Evolutionary conservation across 2,888 invertebrate species (phyloP).

Genomic region (Chironomus riparius): DNA sequence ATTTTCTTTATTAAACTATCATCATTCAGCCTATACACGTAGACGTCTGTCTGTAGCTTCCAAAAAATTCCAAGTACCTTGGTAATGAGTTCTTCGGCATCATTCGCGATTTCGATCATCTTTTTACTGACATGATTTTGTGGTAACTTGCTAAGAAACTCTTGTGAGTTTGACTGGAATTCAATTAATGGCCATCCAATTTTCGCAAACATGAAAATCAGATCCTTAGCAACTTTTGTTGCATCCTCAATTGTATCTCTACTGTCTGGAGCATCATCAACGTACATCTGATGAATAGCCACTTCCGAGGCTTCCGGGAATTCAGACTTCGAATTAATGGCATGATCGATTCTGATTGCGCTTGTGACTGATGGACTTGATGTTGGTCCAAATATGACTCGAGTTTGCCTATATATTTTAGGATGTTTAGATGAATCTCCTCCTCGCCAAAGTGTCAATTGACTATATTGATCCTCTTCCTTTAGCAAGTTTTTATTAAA

Average conservation of each 20-base stretch:
- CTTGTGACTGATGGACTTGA: background rate
- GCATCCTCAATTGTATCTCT: background rate
- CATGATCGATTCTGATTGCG: background rate
- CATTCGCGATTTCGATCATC: background rate
- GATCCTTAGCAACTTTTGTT: background rate
- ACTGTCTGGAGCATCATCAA: too few relatives aligned
- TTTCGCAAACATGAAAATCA: background rate
- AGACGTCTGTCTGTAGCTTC: too few relatives aligned
- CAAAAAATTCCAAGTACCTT: too few relatives aligned
- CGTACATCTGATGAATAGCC: background rate
- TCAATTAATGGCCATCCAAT: background rate
- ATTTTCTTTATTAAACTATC: too few relatives aligned
- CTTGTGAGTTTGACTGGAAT: background rate
- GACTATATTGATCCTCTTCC: too few relatives aligned
- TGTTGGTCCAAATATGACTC: background rate
- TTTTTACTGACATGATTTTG: background rate
- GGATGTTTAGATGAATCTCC: background rate
- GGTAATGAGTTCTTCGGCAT: too few relatives aligned
- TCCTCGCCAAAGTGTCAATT: background rate
- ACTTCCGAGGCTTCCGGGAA: background rate
- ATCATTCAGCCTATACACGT: too few relatives aligned
- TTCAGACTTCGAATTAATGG: background rate
- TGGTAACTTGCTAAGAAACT: background rate
- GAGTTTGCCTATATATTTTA: background rate
- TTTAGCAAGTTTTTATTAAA: too few relatives aligned